These are phyloP conservation scores for Tryphoninae sp. DNA, from an alignment of 2,888 invertebrate species.

Conservation along the genomic window DNA sequence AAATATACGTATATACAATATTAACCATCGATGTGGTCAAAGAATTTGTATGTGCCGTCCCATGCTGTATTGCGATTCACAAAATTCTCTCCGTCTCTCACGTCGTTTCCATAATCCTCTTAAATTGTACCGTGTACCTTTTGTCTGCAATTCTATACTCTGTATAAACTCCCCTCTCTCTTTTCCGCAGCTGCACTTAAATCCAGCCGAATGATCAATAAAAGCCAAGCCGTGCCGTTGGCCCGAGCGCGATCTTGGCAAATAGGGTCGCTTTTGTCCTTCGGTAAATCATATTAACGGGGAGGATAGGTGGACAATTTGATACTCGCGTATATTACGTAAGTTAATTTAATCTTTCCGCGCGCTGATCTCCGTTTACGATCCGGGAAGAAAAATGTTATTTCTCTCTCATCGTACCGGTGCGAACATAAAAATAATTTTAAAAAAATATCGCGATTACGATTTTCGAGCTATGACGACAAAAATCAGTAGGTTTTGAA, in stretches of 20 bases:
- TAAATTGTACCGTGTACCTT: conserved; percentile 61
- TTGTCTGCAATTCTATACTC: conserved; percentile 50
- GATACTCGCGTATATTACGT: neutral
- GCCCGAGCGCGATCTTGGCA: conserved; percentile 42
- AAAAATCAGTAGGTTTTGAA: no score
- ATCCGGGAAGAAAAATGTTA: neutral
- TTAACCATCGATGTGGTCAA: conserved; percentile 47
- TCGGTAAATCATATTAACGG: conserved; percentile 58
- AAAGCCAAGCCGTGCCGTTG: conserved; percentile 45
- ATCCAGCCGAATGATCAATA: conserved; percentile 65
- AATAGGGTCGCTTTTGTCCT: conserved; percentile 47
- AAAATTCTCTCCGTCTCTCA: conserved; percentile 52
- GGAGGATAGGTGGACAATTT: conserved; percentile 28
- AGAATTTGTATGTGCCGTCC: conserved; percentile 31
- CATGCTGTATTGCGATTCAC: conserved; percentile 45
- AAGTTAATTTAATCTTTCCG: neutral
- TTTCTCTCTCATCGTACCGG: neutral
- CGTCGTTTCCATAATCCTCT: conserved; percentile 66
- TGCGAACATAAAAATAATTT: neutral
- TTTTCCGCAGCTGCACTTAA: conserved; percentile 63
- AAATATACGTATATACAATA: conserved; percentile 5
- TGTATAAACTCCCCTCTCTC: conserved; percentile 41
- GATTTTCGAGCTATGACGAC: no score
- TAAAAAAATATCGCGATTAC: neutral
- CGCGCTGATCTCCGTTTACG: neutral